These are phyloP conservation scores for Cybosia mesomella DNA, from an alignment of 2,888 invertebrate genomes.

Conservation along the genomic window DNA sequence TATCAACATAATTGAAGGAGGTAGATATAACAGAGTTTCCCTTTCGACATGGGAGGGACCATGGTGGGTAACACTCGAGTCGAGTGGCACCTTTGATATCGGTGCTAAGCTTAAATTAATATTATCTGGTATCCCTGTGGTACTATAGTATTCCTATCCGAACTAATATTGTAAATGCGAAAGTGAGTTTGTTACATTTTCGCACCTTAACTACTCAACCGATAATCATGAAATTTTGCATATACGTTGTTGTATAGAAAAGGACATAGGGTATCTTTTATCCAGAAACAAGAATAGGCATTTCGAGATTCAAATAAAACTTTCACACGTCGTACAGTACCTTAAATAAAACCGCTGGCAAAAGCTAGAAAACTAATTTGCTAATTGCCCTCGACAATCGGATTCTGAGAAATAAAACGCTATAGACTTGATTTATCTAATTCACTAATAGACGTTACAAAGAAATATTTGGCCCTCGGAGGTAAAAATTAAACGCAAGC, in stretches of 20 bases:
- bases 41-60: background rate
- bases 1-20: background rate
- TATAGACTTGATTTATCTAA: constrained; percentile 6
- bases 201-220: no score
- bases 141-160: background rate
- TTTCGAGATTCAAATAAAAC: background rate
- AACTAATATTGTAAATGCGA: background rate
- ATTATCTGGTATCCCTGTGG: background rate
- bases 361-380: background rate
- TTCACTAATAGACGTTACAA: constrained; percentile 40
- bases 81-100: background rate
- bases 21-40: background rate
- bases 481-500: constrained; percentile 46
- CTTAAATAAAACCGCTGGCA: background rate
- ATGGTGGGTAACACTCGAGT: background rate
- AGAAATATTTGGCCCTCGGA: constrained; percentile 27
- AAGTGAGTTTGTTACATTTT: no score
- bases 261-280: no score
- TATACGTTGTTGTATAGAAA: no score
- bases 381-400: background rate
- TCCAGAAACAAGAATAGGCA: no score
- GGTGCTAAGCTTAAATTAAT: background rate
- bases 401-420: background rate
- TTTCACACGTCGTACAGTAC: background rate
- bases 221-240: background rate